Conservation (phyloP, 2,113 vertebrate genomes). For the Neomonachus schauinslandi region DNA sequence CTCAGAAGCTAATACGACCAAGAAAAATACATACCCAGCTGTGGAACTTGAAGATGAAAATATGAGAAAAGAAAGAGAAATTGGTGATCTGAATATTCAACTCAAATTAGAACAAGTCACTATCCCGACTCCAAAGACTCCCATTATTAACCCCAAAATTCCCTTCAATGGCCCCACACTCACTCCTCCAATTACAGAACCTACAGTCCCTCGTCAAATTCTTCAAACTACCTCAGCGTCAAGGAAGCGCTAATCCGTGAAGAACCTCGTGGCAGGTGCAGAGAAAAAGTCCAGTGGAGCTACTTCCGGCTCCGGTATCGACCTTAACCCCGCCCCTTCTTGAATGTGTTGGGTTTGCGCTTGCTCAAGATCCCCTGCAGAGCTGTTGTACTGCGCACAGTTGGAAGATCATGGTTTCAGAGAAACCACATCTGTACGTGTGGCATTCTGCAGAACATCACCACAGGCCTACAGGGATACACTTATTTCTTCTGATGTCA, state of each 20-base stretch:
- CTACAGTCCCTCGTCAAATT: background rate
- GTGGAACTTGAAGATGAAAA: background rate
- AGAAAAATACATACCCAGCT: background rate
- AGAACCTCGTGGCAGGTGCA: background rate
- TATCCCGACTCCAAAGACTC: background rate
- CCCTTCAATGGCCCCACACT: background rate
- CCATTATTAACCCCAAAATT: background rate
- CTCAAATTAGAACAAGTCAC: background rate
- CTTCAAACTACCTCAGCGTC: background rate
- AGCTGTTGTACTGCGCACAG: background rate
- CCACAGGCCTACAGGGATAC: too few species aligned
- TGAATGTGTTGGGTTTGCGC: background rate
- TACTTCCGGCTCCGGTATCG: background rate
- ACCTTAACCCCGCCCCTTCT: background rate
- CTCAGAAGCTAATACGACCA: background rate
- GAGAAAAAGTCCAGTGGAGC: accelerated
- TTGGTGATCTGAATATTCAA: background rate
- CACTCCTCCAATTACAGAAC: background rate
- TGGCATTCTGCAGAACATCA: too few species aligned
- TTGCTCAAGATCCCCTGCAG: background rate
- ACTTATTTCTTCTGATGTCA: background rate
- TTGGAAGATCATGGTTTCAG: background rate
- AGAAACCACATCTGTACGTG: background rate
- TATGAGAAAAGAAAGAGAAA: background rate
- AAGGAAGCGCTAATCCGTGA: accelerated